Base-by-base conservation (phyloP, 1,140 invertebrate species). In the Zaprionus ornatus region DNA sequence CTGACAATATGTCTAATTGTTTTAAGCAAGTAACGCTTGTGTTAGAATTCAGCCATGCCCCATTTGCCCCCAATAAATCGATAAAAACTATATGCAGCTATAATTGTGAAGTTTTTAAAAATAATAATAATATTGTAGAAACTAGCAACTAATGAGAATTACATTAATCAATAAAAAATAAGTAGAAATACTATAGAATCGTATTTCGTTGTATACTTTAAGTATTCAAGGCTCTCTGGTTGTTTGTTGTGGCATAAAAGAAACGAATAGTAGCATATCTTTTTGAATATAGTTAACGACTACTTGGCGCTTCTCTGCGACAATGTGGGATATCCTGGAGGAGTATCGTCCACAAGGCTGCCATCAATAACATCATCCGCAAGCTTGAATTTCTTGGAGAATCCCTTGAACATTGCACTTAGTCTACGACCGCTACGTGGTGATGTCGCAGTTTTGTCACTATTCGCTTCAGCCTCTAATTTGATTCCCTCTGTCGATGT, bases 401-500 rank as follows among this genome's bases (percentile, higher is more conserved):
- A 45, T 37, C 35, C 35, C 13, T 37, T 37, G 0, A 37, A 15
- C 12, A 37, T 15, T 37, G 35, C 35, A 9, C 40, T 45, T n/a
- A 45, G 9, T 45, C n/a, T 45, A 19, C 40, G 40, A 15, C 12
- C 35, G 15, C 1, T 15, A 1, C 35, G 13, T 37, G 35, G 13
- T 37, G 12, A 0, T 13, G 13, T 9, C 9, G 29, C 29, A 32
- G 29, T 9, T 32, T 32, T 32, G 29, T 10, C 12, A 37, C 0
- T 1, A 37, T 5, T 37, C 35, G 1, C 35, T 13, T 13, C 35
- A 15, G 12, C 13, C 13, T 37, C 35, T 15, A 21, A 19, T 48
- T 15, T 17, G 45, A 9, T n/a, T 17, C 7, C 19, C 45, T 93
- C 93, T 4, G 94, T 93, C 4, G 93, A 93, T 45, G 93, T 93